Evolutionary conservation across 2,888 invertebrate genomes (phyloP).

Genomic region (Sminthurides aquaticus): DNA sequence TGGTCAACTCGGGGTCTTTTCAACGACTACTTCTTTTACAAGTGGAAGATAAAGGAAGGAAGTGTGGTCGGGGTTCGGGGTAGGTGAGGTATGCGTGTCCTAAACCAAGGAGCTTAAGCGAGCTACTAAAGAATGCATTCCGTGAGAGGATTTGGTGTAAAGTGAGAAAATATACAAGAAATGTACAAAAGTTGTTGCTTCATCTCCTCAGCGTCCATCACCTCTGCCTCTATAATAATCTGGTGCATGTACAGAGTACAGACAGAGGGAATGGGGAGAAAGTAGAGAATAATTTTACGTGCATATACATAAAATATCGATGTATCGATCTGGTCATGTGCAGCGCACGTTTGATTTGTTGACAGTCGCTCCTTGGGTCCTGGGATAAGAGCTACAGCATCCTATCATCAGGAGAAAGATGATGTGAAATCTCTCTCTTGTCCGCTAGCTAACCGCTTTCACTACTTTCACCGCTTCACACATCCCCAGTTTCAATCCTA

Average conservation of each 20-base stretch:
- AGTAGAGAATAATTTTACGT: background rate
- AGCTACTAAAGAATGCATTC: background rate
- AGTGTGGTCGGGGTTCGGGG: no score
- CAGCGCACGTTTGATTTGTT: conserved; percentile 22
- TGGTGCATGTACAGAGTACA: background rate
- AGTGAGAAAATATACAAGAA: background rate
- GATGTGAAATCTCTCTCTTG: background rate
- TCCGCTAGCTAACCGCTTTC: background rate
- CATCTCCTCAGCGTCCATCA: no score
- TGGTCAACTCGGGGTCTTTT: background rate
- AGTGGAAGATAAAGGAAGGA: background rate
- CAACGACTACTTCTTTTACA: background rate
- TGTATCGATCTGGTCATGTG: conserved; percentile 25
- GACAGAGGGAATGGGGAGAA: background rate
- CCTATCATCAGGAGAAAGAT: background rate
- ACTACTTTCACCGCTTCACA: background rate
- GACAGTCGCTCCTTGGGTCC: conserved; percentile 12
- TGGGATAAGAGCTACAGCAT: background rate
- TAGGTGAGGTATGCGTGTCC: no score
- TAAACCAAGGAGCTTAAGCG: background rate
- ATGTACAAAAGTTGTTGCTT: background rate
- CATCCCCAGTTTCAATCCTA: background rate
- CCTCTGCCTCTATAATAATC: no score
- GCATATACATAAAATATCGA: conserved; percentile 15
- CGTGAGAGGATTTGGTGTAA: background rate